phyloP scores from a whole-genome alignment of 1,140 invertebrate genomes.

The Camponotus pennsylvanicus region DNA sequence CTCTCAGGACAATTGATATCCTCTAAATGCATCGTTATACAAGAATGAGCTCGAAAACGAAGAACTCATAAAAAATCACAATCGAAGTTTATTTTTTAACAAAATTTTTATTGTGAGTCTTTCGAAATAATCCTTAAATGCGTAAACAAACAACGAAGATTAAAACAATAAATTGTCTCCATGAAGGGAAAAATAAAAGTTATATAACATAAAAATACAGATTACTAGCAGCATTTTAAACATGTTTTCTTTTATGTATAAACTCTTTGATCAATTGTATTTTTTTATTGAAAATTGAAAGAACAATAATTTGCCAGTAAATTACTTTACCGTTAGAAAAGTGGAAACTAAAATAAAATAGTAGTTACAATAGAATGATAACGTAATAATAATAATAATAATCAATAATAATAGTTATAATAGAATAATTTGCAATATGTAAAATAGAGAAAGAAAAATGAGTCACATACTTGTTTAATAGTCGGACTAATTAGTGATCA shows the following conservation, averaged over 20 bases:
- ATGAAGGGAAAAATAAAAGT: neutral
- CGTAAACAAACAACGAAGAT: neutral
- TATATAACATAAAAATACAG: neutral
- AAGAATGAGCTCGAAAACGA: neutral
- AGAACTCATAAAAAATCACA: neutral
- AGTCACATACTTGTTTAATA: neutral
- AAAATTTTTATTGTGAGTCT: neutral
- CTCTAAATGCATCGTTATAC: slow-evolving; percentile 33
- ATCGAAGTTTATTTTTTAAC: neutral
- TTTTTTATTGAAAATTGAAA: slow-evolving; percentile 1
- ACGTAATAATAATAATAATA: too few species aligned
- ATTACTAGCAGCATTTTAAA: too few species aligned
- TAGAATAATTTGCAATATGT: neutral
- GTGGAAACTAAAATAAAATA: neutral
- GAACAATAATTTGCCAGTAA: neutral
- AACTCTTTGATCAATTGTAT: neutral
- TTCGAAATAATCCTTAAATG: neutral
- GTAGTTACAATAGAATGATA: neutral
- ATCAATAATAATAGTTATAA: neutral
- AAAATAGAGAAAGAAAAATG: slow-evolving; percentile 7
- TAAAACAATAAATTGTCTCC: neutral
- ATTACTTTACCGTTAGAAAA: too few species aligned
- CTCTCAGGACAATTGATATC: slow-evolving; percentile 12
- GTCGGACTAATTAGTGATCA: neutral
- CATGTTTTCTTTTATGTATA: neutral